Percentiles rank a stretch among this genome's conserved stretches.
Evolutionary conservation across 2,797 vertebrate species (phyloP).

Genomic region (Brotula barbata): DNA sequence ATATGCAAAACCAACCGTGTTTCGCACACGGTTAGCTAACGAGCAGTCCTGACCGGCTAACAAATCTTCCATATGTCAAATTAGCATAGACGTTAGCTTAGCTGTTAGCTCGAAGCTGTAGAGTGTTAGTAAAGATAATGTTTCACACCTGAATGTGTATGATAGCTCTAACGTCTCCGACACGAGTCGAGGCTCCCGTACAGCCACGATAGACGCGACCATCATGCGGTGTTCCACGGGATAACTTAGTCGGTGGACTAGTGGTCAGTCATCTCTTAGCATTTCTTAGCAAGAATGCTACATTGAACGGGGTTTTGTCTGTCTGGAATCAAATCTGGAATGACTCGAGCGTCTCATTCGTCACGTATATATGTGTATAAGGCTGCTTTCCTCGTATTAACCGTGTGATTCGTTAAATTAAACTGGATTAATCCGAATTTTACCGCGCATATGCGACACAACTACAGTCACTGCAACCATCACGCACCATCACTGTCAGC

Average conservation of each 20-base stretch:
- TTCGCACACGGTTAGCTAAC: too few species aligned
- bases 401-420: background rate
- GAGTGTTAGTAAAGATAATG: background rate
- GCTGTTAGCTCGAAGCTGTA: background rate
- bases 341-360: background rate
- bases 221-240: background rate
- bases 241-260: too few species aligned
- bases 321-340: background rate
- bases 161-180: background rate
- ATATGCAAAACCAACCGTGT: too few species aligned
- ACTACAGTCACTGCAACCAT: constrained; percentile 22
- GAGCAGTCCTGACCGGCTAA: too few species aligned
- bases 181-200: background rate
- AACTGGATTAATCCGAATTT: background rate
- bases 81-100: background rate
- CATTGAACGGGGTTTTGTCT: background rate
- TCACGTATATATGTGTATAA: background rate
- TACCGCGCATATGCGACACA: constrained; percentile 8
- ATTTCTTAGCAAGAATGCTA: constrained; percentile 24
- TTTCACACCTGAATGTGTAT: background rate
- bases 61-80: background rate
- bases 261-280: too few species aligned
- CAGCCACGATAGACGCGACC: constrained; percentile 7
- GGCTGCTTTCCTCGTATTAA: too few species aligned
- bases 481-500: constrained; percentile 59